Evolutionary conservation across 2,113 vertebrate genomes (phyloP), one percentile per base, ranked within the genome.

Genomic region (Stegastes partitus): DNA sequence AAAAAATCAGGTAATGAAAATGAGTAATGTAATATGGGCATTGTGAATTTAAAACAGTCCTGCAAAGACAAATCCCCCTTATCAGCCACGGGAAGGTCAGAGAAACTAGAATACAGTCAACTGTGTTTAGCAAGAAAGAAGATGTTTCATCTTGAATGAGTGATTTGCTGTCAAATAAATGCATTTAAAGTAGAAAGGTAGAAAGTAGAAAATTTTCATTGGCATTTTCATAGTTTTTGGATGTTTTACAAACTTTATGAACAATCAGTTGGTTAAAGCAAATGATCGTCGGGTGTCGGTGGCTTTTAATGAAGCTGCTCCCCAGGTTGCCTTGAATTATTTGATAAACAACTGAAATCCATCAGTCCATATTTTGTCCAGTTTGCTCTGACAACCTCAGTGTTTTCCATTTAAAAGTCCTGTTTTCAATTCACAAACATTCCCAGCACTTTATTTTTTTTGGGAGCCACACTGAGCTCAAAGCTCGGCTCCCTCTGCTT

Each of bases 401-500:
- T 8, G 11, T 45, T 15, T 4, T n/a, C 9, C 22, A 1, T 65
- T 49, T 34, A 34, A 66, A 66, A 4, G 18, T 58, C 14, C 14
- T 44, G 0, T 25, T 63, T 42, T 26, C 6, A 61, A 19, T 22
- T 21, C 34, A n/a, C 11, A 56, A 66, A 67, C 50, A 15, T n/a
- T 45, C 44, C 5, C 21, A 4, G 19, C 31, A 21, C 15, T 57
- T 56, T 21, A n/a, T 55, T 34, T 37, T 34, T 49, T 37, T 2
- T 59, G 10, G 10, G 56, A 15, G 47, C 11, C 22, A n/a, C 14
- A 1, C 45, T 0, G 54, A 19, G 14, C 61, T 18, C 25, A 0
- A 15, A 53, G n/a, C 37, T 21, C 45, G 3, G 9, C 59, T 57
- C 51, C 71, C 11, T 61, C 62, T 42, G 59, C 39, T n/a, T 68